Evolutionary conservation across 2,113 vertebrate species (phyloP).

Genomic region (Rousettus leschenaultii): DNA sequence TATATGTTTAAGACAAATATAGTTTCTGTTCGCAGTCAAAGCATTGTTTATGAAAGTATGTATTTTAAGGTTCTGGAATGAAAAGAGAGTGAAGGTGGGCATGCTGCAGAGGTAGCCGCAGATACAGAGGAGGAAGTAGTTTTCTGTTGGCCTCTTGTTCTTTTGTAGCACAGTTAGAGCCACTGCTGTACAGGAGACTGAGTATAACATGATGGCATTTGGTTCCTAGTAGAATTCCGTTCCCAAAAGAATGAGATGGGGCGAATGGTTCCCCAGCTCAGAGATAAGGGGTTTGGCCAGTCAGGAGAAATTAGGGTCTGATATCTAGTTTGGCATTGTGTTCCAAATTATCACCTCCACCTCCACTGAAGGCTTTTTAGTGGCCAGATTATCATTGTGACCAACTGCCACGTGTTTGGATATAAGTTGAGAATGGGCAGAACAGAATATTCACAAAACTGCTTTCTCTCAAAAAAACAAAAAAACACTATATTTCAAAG

Average conservation of each 20-base stretch:
- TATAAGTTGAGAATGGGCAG: neutral
- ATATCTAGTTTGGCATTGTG: neutral
- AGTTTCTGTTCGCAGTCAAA: neutral
- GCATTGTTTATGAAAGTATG: neutral
- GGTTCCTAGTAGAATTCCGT: neutral
- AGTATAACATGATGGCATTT: neutral
- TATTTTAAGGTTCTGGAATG: neutral
- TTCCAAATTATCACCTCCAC: neutral
- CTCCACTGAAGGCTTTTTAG: neutral
- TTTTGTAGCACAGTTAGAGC: neutral
- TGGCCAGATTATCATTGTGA: neutral
- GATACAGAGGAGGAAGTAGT: neutral
- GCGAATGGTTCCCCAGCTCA: neutral
- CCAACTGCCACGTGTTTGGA: neutral
- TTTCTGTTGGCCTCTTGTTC: neutral
- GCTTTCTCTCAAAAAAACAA: neutral
- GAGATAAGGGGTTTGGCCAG: neutral
- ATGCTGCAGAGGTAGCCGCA: neutral
- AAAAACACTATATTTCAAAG: neutral
- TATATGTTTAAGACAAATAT: neutral
- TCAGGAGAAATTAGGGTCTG: neutral
- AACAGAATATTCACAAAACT: neutral
- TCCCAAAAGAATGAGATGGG: neutral
- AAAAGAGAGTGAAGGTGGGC: neutral
- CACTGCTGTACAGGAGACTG: neutral